Evolutionary conservation across 2,113 vertebrate genomes (phyloP), one percentile per base, ranked within the genome.

Genomic region (Myocastor coypus): DNA sequence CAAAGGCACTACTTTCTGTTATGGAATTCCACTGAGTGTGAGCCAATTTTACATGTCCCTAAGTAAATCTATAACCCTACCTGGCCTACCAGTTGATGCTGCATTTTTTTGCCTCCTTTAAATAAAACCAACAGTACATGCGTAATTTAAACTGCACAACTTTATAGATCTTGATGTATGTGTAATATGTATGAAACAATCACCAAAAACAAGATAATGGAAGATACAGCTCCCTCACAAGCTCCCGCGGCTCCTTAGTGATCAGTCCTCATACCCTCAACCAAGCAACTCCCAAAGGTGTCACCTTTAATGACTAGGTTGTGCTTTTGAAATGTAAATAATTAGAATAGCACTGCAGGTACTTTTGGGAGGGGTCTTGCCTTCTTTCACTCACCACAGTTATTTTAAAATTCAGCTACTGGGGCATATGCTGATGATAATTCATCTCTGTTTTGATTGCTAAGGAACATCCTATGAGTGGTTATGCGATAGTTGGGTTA

Each of bases 321-420:
- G 13, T 3, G 37, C 84, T 78, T 92, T 28, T 77, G 66, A 91
- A 94, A n/a, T 69, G 91, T 94, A 86, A 75, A 30, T 87, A 59
- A 63, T 46, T 86, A 50, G 14, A 82, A 37, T 1, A 17, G 14
- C 64, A 50, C 2, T 14, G 5, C 40, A 0, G 28, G 6, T 20
- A 1, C 4, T 1, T 32, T 34, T 64, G 24, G 11, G 37, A 11
- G 14, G 37, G 20, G 3, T 9, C 4, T 86, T 89, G 20, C 7
- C 28, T 86, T 95, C 1, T 81, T 96, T 87, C 26, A 68, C 9
- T 81, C 13, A 69, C 22, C 13, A 24, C 68, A 37, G 14, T 78
- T 73, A 89, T 82, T 82, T 68, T 77, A 63, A 55, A 87, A 83
- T 89, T 68, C 20, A 85, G 50, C 20, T 22, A 24, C 83, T 37